phyloP scores from a whole-genome alignment of 2,888 invertebrate species.

The Idaea aversata region DNA sequence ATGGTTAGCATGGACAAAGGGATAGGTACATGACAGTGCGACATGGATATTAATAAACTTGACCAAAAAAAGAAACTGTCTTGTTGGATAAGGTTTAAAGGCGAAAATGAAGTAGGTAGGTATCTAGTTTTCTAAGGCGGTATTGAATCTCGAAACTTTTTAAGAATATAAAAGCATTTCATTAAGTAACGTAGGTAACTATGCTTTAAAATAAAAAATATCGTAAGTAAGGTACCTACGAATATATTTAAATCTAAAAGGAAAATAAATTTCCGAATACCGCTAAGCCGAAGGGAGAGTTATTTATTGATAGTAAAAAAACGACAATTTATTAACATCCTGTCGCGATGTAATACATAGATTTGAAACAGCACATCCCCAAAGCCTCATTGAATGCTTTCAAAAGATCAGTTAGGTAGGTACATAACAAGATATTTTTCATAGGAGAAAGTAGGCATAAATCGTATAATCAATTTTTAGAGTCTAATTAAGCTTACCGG shows the following conservation, averaged over 20 bases:
- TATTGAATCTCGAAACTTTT: too few species aligned
- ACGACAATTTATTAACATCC: neutral
- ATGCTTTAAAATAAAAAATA: too few species aligned
- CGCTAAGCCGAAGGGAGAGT: too few species aligned
- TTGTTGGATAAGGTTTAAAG: too few species aligned
- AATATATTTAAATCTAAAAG: too few species aligned
- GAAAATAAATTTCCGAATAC: too few species aligned
- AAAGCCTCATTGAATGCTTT: neutral
- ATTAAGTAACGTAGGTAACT: too few species aligned
- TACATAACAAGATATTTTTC: neutral
- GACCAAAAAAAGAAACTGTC: neutral
- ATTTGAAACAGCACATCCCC: neutral
- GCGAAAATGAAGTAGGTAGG: too few species aligned
- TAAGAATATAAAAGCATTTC: too few species aligned
- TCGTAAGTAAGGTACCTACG: too few species aligned
- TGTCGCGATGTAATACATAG: neutral
- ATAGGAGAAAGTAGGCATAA: neutral
- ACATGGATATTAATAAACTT: neutral
- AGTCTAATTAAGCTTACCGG: slow-evolving; percentile 50
- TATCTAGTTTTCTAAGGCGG: too few species aligned
- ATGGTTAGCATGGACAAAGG: slow-evolving; percentile 44
- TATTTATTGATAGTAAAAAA: neutral
- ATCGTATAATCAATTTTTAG: neutral
- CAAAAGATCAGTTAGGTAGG: neutral
- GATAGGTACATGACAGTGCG: neutral